A percentile compares a stretch with the other conserved stretches of the same genome.
These are phyloP conservation scores for Spisula subtruncata DNA, from an alignment of 2,888 invertebrate genomes.

Conservation along the genomic window DNA sequence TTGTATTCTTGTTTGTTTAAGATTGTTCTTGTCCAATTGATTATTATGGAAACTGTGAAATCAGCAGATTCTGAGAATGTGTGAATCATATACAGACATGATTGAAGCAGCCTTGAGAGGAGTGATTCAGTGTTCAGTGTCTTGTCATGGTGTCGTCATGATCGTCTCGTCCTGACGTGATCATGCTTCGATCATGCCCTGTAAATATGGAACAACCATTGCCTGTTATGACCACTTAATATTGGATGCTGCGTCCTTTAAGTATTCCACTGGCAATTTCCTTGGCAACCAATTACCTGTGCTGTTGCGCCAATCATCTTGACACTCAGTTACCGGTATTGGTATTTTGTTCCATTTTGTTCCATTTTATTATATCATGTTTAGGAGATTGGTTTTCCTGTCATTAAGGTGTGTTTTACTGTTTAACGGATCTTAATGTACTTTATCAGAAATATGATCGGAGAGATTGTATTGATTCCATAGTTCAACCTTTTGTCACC, in stretches of 20 bases:
- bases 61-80: too few species aligned
- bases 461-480: neutral
- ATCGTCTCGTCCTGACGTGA: neutral
- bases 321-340: neutral
- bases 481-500: neutral
- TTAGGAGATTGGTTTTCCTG: neutral
- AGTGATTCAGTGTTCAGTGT: neutral
- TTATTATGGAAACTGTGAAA: too few species aligned
- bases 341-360: neutral
- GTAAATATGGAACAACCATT: neutral
- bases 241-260: neutral
- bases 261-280: neutral
- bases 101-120: neutral
- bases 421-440: neutral
- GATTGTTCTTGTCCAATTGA: too few species aligned
- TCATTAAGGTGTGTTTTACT: conserved; percentile 5
- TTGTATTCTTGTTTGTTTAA: too few species aligned
- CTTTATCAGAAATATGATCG: neutral
- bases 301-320: neutral
- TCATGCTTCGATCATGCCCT: conserved; percentile 2
- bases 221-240: neutral
- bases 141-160: neutral
- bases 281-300: neutral
- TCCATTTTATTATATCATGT: too few species aligned
- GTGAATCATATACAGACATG: neutral